Conservation (phyloP, 2,113 vertebrate species). For the Zosterops hypoxanthus region DNA sequence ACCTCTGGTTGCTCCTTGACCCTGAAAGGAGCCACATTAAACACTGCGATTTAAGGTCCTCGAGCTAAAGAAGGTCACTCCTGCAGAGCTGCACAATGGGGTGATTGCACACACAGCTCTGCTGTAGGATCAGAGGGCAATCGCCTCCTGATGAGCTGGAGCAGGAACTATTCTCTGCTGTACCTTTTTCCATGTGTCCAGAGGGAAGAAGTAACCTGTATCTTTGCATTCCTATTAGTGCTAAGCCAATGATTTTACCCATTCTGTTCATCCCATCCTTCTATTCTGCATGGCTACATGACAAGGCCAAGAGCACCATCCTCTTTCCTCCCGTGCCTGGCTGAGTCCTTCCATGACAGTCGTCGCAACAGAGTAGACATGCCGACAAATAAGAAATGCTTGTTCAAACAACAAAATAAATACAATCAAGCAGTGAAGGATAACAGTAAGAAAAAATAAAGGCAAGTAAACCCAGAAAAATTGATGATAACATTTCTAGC, state of each 20-base stretch:
- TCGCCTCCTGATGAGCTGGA: fast-evolving
- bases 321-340: background rate
- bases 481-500: background rate
- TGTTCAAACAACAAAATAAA: background rate
- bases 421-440: background rate
- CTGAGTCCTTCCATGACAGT: background rate
- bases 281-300: background rate
- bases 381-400: background rate
- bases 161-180: background rate
- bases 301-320: background rate
- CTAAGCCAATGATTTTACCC: background rate
- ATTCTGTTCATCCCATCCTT: background rate
- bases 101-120: background rate
- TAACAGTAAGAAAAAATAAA: background rate
- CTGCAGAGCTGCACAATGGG: background rate
- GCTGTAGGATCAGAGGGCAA: background rate
- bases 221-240: background rate
- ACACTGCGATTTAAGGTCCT: background rate
- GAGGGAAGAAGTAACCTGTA: background rate
- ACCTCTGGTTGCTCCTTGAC: background rate
- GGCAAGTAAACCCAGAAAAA: background rate
- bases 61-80: background rate
- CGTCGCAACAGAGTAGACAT: background rate
- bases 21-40: background rate
- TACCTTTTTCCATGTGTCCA: background rate